Percentiles rank a stretch among this genome's conserved stretches.
Conservation (phyloP, 37 sponge, comb jelly and placozoan genomes). For the Haliclona indistincta region DNA sequence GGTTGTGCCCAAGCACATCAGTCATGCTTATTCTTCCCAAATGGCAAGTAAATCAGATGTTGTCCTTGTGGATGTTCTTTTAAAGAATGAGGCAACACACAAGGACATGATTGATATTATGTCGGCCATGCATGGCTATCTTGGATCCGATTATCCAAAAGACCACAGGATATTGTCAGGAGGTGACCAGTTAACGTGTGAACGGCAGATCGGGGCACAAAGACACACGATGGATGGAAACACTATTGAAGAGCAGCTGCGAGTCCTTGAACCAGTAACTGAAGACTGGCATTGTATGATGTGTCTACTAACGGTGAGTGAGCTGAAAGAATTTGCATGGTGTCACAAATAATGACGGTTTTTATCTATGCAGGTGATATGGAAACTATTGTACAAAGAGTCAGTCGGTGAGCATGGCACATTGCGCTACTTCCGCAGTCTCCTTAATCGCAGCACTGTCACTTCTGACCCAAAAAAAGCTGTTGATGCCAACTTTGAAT, state of each 20-base stretch:
- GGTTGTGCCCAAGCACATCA: slow-evolving; percentile 11
- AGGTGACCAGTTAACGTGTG: background rate
- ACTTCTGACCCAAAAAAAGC: slow-evolving; percentile 36
- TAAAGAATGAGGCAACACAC: slow-evolving; percentile 20
- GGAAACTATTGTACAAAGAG: slow-evolving; percentile 19
- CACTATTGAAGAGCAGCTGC: slow-evolving; percentile 14
- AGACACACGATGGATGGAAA: slow-evolving; percentile 22
- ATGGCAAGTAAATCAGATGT: slow-evolving; percentile 30
- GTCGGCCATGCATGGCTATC: slow-evolving; percentile 19
- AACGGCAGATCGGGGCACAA: background rate
- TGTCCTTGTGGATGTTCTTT: slow-evolving; percentile 30
- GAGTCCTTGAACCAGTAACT: slow-evolving; percentile 8
- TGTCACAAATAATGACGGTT: background rate
- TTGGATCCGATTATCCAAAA: slow-evolving; percentile 9
- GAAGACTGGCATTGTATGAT: slow-evolving; percentile 39
- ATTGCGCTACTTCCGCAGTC: slow-evolving; percentile 11
- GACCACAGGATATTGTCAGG: background rate
- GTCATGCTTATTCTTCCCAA: slow-evolving; percentile 11
- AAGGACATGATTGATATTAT: slow-evolving; percentile 48
- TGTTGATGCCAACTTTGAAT: slow-evolving; percentile 24
- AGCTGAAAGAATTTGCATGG: background rate
- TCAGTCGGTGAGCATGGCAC: slow-evolving; percentile 34
- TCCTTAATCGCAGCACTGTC: slow-evolving; percentile 11
- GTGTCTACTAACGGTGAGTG: slow-evolving; percentile 14
- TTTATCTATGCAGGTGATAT: slow-evolving; percentile 23